A percentile compares a stretch with the other conserved stretches of the same genome.
Conservation (phyloP, 2,888 invertebrate species). For the Nephrotoma appendiculata region DNA sequence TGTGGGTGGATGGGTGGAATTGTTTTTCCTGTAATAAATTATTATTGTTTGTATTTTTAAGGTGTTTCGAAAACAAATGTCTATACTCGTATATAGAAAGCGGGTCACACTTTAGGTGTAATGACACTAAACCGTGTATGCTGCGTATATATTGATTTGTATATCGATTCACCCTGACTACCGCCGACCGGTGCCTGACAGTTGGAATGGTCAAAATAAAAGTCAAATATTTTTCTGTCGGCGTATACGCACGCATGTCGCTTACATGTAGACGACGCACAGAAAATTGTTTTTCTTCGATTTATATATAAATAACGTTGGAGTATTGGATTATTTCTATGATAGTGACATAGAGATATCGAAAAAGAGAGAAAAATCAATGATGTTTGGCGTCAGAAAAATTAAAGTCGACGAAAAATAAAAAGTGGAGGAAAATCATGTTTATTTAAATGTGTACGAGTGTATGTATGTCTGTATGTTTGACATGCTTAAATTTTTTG, state of each 20-base stretch:
- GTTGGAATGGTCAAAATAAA: background rate
- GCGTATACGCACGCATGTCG: background rate
- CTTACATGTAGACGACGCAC: background rate
- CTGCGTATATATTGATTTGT: background rate
- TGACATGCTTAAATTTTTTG: background rate
- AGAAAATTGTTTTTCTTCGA: background rate
- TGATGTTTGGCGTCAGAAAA: background rate
- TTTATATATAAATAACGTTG: background rate
- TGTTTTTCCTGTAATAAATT: background rate
- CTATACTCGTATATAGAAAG: background rate
- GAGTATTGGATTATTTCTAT: background rate
- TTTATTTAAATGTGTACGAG: background rate
- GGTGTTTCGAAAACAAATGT: background rate
- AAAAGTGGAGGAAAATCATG: background rate
- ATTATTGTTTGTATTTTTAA: background rate
- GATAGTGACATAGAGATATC: background rate
- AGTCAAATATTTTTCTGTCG: background rate
- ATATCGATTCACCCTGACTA: background rate
- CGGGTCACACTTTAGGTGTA: background rate
- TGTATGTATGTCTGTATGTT: background rate
- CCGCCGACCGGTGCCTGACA: background rate
- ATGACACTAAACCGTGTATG: background rate
- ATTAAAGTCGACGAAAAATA: background rate
- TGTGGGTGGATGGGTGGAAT: background rate
- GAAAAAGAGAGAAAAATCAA: background rate